phyloP scores from a whole-genome alignment of 1,140 invertebrate genomes.

The Aphis craccivora region DNA sequence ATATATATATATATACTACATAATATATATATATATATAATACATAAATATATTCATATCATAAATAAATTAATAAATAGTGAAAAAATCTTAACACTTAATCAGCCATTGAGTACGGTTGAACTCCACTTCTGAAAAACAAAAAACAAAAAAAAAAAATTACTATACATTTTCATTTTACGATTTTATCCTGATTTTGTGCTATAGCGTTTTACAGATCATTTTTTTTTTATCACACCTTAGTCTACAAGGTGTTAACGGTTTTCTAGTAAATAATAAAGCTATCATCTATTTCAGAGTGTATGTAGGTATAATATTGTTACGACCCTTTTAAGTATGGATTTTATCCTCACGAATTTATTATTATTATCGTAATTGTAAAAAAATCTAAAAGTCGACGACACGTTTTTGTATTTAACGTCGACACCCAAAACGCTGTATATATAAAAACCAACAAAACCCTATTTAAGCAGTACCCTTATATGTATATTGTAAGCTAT shows the following conservation, averaged over 20 bases:
- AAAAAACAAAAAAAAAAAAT: not conserved
- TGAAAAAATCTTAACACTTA: conserved; percentile 46
- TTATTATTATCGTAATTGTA: not conserved
- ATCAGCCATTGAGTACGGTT: conserved; percentile 54
- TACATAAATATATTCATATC: not conserved
- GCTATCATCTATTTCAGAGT: not conserved
- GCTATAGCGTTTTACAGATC: not conserved
- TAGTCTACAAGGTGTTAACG: not conserved
- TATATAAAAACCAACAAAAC: not conserved
- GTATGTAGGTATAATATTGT: no score
- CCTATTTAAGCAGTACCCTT: not conserved
- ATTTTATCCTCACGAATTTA: not conserved
- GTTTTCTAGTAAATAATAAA: conserved; percentile 34
- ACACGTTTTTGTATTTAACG: not conserved
- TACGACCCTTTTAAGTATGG: not conserved
- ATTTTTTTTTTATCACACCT: conserved; percentile 31
- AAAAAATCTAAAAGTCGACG: not conserved
- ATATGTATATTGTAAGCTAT: not conserved
- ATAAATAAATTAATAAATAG: conserved; percentile 43
- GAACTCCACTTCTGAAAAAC: conserved; percentile 50
- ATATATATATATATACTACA: no score
- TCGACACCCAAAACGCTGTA: not conserved
- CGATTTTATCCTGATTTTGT: not conserved
- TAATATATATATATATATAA: no score
- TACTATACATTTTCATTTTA: not conserved